These are phyloP conservation scores for Ctenodactylus gundi DNA, from an alignment of 2,113 vertebrate species.

Conservation along the genomic window DNA sequence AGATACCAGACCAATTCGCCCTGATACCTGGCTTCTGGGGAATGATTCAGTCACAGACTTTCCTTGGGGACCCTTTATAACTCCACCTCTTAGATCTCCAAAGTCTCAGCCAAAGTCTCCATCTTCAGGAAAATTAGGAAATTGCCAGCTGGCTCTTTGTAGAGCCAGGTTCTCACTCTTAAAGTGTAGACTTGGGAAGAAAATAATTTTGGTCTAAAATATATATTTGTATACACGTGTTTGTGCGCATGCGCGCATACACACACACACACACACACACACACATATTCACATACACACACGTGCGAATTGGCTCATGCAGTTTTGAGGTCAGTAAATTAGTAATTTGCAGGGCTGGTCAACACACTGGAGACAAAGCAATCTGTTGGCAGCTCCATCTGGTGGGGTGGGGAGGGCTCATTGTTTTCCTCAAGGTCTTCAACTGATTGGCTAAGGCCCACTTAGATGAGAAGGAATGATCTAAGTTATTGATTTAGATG, in stretches of 20 bases:
- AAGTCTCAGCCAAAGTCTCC: neutral
- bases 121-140: neutral
- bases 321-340: neutral
- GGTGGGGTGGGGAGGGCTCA: too few relatives aligned
- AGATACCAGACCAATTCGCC: neutral
- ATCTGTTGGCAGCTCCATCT: neutral
- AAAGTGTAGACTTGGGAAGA: neutral
- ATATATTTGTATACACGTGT: too few relatives aligned
- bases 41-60: neutral
- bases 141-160: neutral
- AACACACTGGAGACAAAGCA: too few relatives aligned
- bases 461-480: neutral
- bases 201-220: neutral
- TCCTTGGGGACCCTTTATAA: fast-evolving
- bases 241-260: neutral
- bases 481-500: neutral
- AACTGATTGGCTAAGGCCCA: neutral
- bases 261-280: neutral
- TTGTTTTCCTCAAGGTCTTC: neutral
- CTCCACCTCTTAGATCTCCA: neutral
- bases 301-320: neutral
- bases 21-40: too few relatives aligned
- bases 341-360: neutral
- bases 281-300: neutral
- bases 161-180: neutral